These are phyloP conservation scores for Anastrepha ludens DNA, from an alignment of 1,140 invertebrate genomes.

Conservation along the genomic window DNA sequence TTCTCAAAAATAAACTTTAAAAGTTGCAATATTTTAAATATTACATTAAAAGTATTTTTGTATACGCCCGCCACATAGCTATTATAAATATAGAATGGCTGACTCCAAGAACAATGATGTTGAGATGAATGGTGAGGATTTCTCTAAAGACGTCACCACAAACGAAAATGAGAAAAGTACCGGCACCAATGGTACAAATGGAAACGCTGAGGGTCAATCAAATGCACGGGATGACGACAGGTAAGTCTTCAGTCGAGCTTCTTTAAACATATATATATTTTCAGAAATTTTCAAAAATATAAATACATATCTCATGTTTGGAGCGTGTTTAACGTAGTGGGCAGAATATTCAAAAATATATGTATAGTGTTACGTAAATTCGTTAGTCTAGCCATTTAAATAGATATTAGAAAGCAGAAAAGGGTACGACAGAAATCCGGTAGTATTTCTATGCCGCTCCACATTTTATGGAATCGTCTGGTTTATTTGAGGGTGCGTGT, in stretches of 20 bases:
- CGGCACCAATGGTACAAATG: constrained; percentile 78
- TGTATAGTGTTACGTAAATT: constrained; percentile 26
- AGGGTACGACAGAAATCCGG: not conserved
- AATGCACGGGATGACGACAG: constrained; percentile 84
- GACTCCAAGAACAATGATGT: constrained; percentile 68
- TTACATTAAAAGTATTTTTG: constrained; percentile 57
- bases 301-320: not conserved
- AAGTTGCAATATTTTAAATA: constrained; percentile 53
- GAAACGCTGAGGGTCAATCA: constrained; percentile 74
- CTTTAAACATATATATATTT: constrained; percentile 5
- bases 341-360: not conserved
- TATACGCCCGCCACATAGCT: constrained; percentile 15
- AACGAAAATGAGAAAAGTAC: constrained; percentile 79
- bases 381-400: not conserved
- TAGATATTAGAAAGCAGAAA: not conserved
- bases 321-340: not conserved
- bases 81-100: constrained; percentile 63
- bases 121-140: constrained; percentile 79
- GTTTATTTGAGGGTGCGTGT: constrained; percentile 57
- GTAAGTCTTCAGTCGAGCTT: constrained; percentile 73
- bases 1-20: not conserved
- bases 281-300: not conserved
- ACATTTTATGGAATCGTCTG: not conserved
- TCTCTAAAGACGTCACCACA: constrained; percentile 80
- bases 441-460: not conserved